Base-by-base conservation (phyloP, 1,140 invertebrate species). In the Ceratina japonica region DNA sequence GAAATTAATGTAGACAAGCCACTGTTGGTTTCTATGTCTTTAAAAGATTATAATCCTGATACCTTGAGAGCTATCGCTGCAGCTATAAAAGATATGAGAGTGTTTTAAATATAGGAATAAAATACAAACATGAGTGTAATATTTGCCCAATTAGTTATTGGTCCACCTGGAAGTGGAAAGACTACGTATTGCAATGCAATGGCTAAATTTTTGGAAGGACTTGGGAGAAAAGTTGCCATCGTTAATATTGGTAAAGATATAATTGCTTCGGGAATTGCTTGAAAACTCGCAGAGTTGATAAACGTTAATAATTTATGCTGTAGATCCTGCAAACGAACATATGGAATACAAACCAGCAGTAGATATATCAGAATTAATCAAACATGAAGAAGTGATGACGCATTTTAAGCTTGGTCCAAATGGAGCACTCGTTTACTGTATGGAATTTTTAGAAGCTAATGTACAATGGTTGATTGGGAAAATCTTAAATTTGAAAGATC, bases 141-240 rank as follows among this genome's bases (percentile, higher is more conserved):
- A 70, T 98, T 95, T 94, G 99, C 98, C 2, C 98, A 99, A 91
- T 89, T 99, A 18, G 96, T 99, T 0, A 96, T 99, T 85, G 99
- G 99, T 0, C 98, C 99, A 44, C 99, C 99, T 49, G 98, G 98
- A 3, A 97, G 97, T 87, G 99, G 99, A 0, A 99, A 99, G 94
- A 98, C 98, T 7, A 99, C 98, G 2, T 99, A 99, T 91, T 99
- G 98, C 91, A 93, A 95, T 87, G 96, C 95, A 87, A 97, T 99
- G 93, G 92, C 94, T 37, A 94, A 97, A 82, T 96, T 98, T 88
- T 93, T 93, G 81, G 91, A 94, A 81, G 94, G 94, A 81, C 87
- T 97, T 22, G 96, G 96, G 49, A 94, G 99, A 86, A 96, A 97
- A 92, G 95, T 97, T 12, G 94, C 96, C 20, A 93, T 99, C 64